These are phyloP conservation scores for Lasioglossum pauxillum DNA, from an alignment of 2,888 invertebrate species.

Conservation along the genomic window DNA sequence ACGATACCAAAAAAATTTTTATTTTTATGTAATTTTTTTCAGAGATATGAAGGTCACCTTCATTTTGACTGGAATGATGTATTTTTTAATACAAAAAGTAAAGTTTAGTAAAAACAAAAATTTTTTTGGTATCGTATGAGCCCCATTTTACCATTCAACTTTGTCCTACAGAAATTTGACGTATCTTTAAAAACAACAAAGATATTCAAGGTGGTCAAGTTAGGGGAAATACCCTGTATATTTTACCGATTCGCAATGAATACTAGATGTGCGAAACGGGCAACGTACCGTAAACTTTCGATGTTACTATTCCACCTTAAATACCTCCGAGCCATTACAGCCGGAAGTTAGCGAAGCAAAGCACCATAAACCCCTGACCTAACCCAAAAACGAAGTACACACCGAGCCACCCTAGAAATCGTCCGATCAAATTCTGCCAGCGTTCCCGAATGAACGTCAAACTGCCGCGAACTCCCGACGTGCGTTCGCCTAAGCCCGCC, in stretches of 20 bases:
- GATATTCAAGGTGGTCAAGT: too few relatives aligned
- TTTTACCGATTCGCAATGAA: not conserved
- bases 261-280: not conserved
- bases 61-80: too few relatives aligned
- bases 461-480: not conserved
- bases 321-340: not conserved
- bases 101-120: too few relatives aligned
- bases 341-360: not conserved
- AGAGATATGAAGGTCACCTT: too few relatives aligned
- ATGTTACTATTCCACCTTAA: not conserved
- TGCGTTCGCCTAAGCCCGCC: not conserved
- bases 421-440: conserved; percentile 2
- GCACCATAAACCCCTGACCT: not conserved
- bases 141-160: too few relatives aligned
- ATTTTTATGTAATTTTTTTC: too few relatives aligned
- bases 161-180: too few relatives aligned
- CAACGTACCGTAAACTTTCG: not conserved
- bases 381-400: not conserved
- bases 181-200: too few relatives aligned
- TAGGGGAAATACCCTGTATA: too few relatives aligned
- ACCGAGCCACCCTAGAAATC: not conserved
- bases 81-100: too few relatives aligned
- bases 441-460: conserved; percentile 12
- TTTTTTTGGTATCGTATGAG: too few relatives aligned
- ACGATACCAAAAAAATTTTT: too few relatives aligned